Evolutionary conservation across 30 jellyfish, hydroid and myxozoan species (phyloP), one percentile per base, ranked within the genome.

Genomic region (Nemopilema nomurai): DNA sequence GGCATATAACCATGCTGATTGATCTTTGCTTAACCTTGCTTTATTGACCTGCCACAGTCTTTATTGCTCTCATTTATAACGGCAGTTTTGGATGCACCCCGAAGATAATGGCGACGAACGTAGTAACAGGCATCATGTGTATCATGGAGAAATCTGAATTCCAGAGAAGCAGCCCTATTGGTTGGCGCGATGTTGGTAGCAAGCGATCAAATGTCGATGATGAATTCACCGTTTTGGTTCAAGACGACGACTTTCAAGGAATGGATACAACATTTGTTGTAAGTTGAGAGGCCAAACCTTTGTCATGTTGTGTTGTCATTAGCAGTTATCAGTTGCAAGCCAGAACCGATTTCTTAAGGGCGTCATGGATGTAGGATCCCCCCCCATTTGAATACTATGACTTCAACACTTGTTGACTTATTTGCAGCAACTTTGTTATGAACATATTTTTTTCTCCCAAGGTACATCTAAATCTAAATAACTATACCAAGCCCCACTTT

Each of bases 161-260:
- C 69, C 27, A 23, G 67, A 27, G 19, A 50, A 82, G 84, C 52
- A n/a, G 50, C 4, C 91, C 91, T 7, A 74, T 24, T 9, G 91
- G 91, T 23, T 83, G 91, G 91, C 57, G 86, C 51, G 53, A 49
- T 20, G 73, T 33, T 19, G 49, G 57, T 13, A 75, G 82, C 49
- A 89, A 82, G 76, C 67, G 24, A 18, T 75, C 67, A 32, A 74
- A 83, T 53, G 97, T 72, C 19, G 97, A 77, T 75, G 87, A 83
- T 52, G 89, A 90, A 20, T 90, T 89, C 25, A 89, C 97, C 18
- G 97, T 89, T 24, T 25, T 89, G 87, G 92, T 83, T 16, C 68
- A 83, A 25, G 97, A 89, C 50, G 62, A 76, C 18, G 82, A 69
- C 0, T 51, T 89, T 66, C 88, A 80, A 62, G 97, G 97, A 33